A percentile compares a stretch with the other conserved stretches of the same genome.
Evolutionary conservation across 2,888 invertebrate species (phyloP).

Genomic region (Ariolimax columbianus): DNA sequence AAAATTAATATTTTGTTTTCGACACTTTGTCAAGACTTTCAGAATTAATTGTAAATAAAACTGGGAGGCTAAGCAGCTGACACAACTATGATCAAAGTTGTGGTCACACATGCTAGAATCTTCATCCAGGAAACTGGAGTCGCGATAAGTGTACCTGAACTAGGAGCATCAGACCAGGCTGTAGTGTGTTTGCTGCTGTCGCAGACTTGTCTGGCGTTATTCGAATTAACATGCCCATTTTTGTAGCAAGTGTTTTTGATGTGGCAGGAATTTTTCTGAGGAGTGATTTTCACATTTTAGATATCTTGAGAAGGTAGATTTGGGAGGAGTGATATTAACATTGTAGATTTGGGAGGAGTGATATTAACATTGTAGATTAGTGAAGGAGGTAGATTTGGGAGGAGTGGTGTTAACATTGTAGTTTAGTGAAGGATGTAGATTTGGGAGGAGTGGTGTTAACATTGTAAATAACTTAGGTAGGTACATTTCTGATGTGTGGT

Average conservation of each 20-base stretch:
- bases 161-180: not conserved
- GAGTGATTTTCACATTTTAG: not conserved
- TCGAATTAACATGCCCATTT: not conserved
- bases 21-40: no score
- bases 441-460: no score
- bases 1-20: no score
- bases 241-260: not conserved
- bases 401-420: no score
- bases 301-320: not conserved
- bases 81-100: not conserved
- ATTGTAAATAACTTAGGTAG: no score
- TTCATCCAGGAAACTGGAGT: not conserved
- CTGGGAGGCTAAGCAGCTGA: not conserved
- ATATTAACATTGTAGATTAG: no score
- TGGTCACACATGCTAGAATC: not conserved
- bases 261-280: constrained; percentile 7
- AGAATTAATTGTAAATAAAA: not conserved
- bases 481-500: no score
- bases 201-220: not conserved
- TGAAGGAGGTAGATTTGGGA: no score
- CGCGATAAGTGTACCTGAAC: not conserved
- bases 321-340: no score
- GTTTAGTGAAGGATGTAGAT: no score
- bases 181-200: not conserved
- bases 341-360: no score